phyloP scores from a whole-genome alignment of 1,140 invertebrate species.

The Leguminivora glycinivorella region DNA sequence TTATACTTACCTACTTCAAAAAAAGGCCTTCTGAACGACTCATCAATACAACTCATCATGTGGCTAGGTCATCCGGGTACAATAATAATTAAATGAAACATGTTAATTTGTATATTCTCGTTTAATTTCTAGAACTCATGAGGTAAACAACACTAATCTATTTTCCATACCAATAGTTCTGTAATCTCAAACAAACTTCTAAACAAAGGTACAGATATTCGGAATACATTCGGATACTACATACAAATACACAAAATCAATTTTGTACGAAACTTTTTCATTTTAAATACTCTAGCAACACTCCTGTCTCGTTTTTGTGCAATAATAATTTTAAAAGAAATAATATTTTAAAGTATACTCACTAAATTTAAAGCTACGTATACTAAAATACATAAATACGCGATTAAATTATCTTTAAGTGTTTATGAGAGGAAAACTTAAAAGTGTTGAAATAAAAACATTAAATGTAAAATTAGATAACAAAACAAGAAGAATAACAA shows the following conservation, averaged over 20 bases:
- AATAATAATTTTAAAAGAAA: constrained; percentile 20
- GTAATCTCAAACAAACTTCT: constrained; percentile 44
- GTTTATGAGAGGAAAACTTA: constrained; percentile 56
- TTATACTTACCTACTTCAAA: too few relatives aligned
- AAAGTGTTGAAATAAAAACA: constrained; percentile 55
- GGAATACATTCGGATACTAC: constrained; percentile 37
- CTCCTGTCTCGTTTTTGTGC: constrained; percentile 38
- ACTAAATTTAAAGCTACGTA: constrained; percentile 72
- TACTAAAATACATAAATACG: constrained; percentile 72
- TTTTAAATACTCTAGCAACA: constrained; percentile 27
- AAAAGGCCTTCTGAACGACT: too few relatives aligned
- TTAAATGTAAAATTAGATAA: constrained; percentile 74
- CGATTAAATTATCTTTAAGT: constrained; percentile 58
- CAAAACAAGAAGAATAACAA: constrained; percentile 69
- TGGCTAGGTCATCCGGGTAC: too few relatives aligned
- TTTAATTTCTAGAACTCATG: constrained; percentile 78
- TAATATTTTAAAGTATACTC: constrained; percentile 53
- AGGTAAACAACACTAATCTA: constrained; percentile 77
- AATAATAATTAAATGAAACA: constrained; percentile 24
- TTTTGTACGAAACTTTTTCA: constrained; percentile 42
- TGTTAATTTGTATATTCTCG: constrained; percentile 60
- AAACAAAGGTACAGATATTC: constrained; percentile 27
- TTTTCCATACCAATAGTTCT: constrained; percentile 59
- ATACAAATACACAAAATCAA: constrained; percentile 39
- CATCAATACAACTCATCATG: too few relatives aligned